A percentile compares a stretch with the other conserved stretches of the same genome.
Evolutionary conservation across 1,140 invertebrate genomes (phyloP).

Genomic region (Sinella curviseta): DNA sequence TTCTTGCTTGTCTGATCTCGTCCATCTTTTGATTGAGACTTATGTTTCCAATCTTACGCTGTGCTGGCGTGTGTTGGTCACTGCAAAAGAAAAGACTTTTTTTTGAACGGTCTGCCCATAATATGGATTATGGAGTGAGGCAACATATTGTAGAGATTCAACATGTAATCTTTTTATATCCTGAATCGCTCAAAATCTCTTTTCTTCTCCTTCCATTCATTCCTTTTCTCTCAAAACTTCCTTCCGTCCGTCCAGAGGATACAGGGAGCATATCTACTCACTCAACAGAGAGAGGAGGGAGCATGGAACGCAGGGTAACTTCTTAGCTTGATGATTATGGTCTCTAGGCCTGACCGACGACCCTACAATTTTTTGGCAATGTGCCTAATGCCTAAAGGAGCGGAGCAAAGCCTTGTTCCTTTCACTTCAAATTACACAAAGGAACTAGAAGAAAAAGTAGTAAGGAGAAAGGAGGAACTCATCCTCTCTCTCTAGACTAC

Average conservation of each 20-base stretch:
- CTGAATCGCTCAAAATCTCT: background rate
- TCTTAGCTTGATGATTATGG: background rate
- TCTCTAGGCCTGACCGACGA: background rate
- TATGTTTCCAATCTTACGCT: background rate
- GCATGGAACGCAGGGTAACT: background rate
- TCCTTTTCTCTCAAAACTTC: background rate
- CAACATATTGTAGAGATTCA: background rate
- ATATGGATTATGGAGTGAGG: background rate
- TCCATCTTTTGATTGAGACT: slow-evolving; percentile 16
- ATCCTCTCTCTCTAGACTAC: background rate
- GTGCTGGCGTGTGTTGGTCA: too few species aligned
- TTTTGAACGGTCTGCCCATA: background rate
- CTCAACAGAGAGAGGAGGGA: too few species aligned
- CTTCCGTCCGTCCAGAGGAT: too few species aligned
- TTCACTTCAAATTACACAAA: background rate
- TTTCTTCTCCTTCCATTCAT: background rate
- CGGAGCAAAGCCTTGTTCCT: background rate
- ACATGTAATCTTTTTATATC: background rate
- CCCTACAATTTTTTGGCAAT: background rate
- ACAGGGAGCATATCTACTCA: too few species aligned
- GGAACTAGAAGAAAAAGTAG: background rate
- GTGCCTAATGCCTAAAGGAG: background rate
- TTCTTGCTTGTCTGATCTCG: too few species aligned
- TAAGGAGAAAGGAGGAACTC: background rate
- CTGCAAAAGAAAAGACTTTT: background rate